phyloP scores from a whole-genome alignment of 2,797 vertebrate genomes.

The Zalophus californianus region DNA sequence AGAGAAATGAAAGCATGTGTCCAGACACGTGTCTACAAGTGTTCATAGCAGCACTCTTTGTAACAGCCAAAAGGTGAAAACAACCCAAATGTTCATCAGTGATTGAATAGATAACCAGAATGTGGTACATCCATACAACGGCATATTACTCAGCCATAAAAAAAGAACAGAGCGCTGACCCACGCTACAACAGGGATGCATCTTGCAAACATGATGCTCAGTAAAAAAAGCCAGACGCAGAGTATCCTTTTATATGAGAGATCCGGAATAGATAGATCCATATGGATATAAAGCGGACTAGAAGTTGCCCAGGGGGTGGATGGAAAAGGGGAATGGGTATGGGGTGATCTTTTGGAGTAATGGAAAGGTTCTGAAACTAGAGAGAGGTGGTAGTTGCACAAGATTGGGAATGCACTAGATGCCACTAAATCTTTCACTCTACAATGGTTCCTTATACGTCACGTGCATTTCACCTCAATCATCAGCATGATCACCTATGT shows the following conservation, averaged over 20 bases:
- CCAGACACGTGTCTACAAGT: background rate
- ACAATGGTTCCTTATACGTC: accelerated
- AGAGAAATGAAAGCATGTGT: background rate
- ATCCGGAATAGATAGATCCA: background rate
- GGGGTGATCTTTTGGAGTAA: background rate
- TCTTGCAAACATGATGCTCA: background rate
- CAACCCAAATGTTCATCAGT: background rate
- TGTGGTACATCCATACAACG: too few relatives aligned
- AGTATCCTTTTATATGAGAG: background rate
- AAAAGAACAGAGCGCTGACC: background rate
- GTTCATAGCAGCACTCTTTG: too few relatives aligned
- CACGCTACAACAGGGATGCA: background rate
- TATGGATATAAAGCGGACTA: background rate
- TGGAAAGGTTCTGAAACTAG: background rate
- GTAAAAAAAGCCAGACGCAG: background rate
- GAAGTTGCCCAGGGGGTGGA: background rate
- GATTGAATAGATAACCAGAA: background rate
- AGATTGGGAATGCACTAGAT: background rate
- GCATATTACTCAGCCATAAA: background rate
- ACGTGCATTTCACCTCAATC: background rate
- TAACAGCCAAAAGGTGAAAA: background rate
- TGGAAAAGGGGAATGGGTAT: background rate
- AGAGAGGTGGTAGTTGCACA: background rate
- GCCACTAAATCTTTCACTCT: background rate
- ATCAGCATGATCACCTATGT: accelerated